phyloP scores from a whole-genome alignment of 2,797 vertebrate species.

The Gambelia wislizenii region DNA sequence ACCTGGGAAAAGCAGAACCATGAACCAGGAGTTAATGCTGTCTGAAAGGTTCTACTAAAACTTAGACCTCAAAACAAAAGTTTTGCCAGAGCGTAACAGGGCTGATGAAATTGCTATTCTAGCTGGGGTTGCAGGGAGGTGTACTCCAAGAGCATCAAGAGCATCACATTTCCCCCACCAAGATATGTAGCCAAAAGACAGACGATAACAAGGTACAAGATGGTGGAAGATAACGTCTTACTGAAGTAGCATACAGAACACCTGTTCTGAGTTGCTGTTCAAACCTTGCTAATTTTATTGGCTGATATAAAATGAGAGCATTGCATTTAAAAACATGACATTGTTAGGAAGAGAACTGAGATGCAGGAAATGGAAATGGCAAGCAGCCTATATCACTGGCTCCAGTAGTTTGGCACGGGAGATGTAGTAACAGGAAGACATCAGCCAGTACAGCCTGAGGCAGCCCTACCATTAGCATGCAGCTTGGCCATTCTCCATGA shows the following conservation, averaged over 20 bases:
- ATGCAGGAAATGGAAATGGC: conserved; percentile 37
- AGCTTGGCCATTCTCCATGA: conserved; percentile 7
- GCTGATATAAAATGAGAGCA: not conserved
- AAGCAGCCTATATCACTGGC: conserved; percentile 19
- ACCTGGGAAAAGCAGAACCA: not conserved
- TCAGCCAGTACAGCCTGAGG: not conserved
- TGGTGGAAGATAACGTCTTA: not conserved
- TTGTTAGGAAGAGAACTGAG: not conserved
- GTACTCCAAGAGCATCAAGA: not conserved
- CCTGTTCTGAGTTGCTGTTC: conserved; percentile 12
- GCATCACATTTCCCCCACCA: not conserved
- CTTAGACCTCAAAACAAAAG: not conserved
- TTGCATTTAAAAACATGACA: not conserved
- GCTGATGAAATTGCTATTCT: not conserved
- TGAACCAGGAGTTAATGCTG: not conserved
- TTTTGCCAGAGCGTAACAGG: not conserved
- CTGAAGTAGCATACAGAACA: not conserved
- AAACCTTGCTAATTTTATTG: conserved; percentile 11
- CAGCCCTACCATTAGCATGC: not conserved
- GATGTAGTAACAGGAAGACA: conserved; percentile 1
- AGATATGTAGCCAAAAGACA: not conserved
- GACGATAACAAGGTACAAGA: not conserved
- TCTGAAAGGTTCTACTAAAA: not conserved
- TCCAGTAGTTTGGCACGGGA: conserved; percentile 29
- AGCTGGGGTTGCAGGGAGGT: not conserved